phyloP scores from a whole-genome alignment of 1,140 invertebrate species.

The Aphis gossypii region DNA sequence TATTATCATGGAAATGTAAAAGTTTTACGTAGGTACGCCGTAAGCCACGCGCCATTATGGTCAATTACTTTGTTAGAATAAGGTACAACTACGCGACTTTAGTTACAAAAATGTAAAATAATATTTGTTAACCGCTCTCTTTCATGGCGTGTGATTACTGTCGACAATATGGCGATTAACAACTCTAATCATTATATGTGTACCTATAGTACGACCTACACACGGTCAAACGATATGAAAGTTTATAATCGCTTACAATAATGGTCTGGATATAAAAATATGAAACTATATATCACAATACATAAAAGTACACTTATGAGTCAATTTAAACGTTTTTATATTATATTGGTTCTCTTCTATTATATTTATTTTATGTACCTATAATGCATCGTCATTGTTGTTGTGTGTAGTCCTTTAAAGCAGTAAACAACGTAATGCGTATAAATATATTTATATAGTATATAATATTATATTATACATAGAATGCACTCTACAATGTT shows the following conservation, averaged over 20 bases:
- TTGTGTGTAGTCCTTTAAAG: neutral
- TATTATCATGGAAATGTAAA: neutral
- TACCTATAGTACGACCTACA: neutral
- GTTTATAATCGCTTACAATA: neutral
- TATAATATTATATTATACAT: neutral
- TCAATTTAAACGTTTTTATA: slow-evolving; percentile 17
- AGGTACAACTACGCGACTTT: neutral
- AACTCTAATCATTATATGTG: neutral
- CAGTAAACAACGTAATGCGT: neutral
- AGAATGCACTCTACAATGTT: neutral
- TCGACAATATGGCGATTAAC: neutral
- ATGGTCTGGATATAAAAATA: neutral
- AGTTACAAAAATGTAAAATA: neutral
- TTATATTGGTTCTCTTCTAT: neutral
- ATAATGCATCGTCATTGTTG: neutral
- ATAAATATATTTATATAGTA: neutral
- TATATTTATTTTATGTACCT: neutral
- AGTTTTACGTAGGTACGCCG: neutral
- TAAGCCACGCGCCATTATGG: neutral
- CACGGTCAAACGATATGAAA: neutral
- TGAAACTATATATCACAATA: neutral
- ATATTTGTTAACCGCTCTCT: neutral
- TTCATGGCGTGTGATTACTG: neutral
- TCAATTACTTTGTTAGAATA: neutral
- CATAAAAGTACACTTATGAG: neutral